Evolutionary conservation across 1,140 invertebrate species (phyloP).

Genomic region (Drosophila neocordata): DNA sequence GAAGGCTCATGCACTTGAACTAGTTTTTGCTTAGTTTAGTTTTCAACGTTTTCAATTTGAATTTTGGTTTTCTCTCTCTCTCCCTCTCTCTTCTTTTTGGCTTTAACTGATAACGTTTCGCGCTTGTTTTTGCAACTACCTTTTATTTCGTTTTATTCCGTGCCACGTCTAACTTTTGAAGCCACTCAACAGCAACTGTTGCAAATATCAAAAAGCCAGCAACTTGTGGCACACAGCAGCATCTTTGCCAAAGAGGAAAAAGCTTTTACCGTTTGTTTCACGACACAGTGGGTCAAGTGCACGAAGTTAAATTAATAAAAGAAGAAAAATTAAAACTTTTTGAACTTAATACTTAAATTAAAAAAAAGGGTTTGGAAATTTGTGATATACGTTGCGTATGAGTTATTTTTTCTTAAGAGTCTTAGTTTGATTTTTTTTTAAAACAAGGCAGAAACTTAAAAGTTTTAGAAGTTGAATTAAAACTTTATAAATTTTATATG

Average conservation of each 20-base stretch:
- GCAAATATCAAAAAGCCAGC: conserved; percentile 70
- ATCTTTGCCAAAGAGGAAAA: conserved; percentile 12
- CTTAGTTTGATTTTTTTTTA: no score
- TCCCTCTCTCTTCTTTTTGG: not conserved
- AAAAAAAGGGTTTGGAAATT: no score
- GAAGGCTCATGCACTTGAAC: conserved; percentile 62
- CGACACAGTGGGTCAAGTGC: not conserved
- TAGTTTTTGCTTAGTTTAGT: conserved; percentile 40
- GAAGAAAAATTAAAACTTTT: no score
- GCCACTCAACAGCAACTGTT: conserved; percentile 80
- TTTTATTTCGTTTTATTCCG: conserved; percentile 50
- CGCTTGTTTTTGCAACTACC: conserved; percentile 29
- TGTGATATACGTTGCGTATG: no score
- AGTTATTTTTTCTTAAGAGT: no score
- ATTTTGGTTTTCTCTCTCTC: not conserved
- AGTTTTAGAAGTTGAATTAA: no score
- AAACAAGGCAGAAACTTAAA: no score
- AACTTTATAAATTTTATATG: no score
- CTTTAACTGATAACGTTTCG: conserved; percentile 58
- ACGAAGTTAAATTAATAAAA: no score
- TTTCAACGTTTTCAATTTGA: conserved; percentile 41
- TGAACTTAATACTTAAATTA: not conserved
- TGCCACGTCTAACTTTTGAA: conserved; percentile 77
- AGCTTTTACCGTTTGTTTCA: conserved; percentile 42
- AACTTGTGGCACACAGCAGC: conserved; percentile 68